Evolutionary conservation across 2,888 invertebrate genomes (phyloP), one percentile per base, ranked within the genome.

Genomic region (Cheilosia pagana): DNA sequence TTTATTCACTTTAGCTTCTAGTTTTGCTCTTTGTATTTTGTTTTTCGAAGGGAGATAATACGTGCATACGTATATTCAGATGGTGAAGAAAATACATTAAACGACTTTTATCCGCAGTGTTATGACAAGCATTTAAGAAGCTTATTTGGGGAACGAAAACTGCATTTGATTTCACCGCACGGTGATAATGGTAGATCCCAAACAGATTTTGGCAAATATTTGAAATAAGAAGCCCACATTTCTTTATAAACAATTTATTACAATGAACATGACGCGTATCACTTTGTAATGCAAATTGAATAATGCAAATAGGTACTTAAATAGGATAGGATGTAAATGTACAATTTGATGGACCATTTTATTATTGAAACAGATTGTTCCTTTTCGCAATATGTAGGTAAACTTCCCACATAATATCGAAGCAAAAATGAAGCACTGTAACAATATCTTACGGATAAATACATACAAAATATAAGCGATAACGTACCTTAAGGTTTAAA

Each of bases 1-100:
- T 62, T 75, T 65, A 57, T 57, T 65, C 65, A 48, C 60, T 60
- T 76, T 60, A 43, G 39, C 68, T 68, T 60, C 39, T 16, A 28
- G 35, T 52, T 31, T 28, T 68, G 60, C 6, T 50, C 25, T 75
- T 48, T 2, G 25, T 35, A 35, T 35, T 35, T 57, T 23, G 21
- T 45, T 45, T 70, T 53, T 60, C 4, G 31, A 25, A 68, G n/a
- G 52, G 6, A 68, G 12, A 53, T 53, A 55, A 68, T 68, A 62
- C 43, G 52, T 28, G n/a, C 45, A 16, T 48, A 43, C 25, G n/a
- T 43, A 45, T 25, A 59, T 59, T 76, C 21, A 67, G 28, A 59
- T 41, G 25, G n/a, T 45, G 62, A 55, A 48, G 39, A 57, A 74
- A 63, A 63, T 63, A 45, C 72, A 72, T 62, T 72, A 53, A 53